Evolutionary conservation across 2,888 invertebrate genomes (phyloP).

Genomic region (Adelphocoris suturalis): DNA sequence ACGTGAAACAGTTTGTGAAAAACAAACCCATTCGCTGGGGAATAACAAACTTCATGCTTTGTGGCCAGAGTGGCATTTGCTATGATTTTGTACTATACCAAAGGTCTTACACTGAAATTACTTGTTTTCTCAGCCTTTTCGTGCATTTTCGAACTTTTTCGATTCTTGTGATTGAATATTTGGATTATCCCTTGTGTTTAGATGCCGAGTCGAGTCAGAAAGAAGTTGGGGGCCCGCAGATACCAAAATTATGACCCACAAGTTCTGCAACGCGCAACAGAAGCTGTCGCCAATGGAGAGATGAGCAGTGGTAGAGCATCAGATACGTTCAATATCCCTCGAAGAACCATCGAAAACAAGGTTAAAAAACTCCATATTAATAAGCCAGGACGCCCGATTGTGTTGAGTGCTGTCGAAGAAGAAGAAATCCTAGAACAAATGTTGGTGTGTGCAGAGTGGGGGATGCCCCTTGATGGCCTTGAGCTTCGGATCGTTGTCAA

Average conservation of each 20-base stretch:
- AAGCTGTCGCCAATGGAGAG: background rate
- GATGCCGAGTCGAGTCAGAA: conserved; percentile 42
- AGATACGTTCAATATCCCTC: conserved; percentile 28
- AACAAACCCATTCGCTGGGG: conserved; percentile 75
- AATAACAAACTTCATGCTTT: conserved; percentile 75
- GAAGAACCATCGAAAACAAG: conserved; percentile 17
- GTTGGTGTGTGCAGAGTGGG: too few relatives aligned
- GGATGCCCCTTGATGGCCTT: too few relatives aligned
- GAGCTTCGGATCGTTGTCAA: background rate
- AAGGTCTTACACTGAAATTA: conserved; percentile 73
- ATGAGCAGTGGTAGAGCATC: conserved; percentile 37
- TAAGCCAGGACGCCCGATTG: background rate
- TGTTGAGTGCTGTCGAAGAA: too few relatives aligned
- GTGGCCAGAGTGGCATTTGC: conserved; percentile 74
- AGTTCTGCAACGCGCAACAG: conserved; percentile 6
- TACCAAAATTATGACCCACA: conserved; percentile 37
- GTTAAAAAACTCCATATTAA: background rate
- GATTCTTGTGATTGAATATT: conserved; percentile 36
- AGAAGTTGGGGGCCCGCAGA: conserved; percentile 26
- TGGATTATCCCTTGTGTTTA: conserved; percentile 35
- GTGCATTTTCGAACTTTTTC: conserved; percentile 31
- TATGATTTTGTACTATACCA: conserved; percentile 76
- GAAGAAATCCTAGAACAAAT: too few relatives aligned
- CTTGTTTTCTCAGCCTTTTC: conserved; percentile 33
- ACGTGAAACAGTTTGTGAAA: conserved; percentile 76